Percentiles rank a stretch among this genome's conserved stretches.
Evolutionary conservation across 92 coral and sea anemone genomes (phyloP).

Genomic region (Porites evermanni): DNA sequence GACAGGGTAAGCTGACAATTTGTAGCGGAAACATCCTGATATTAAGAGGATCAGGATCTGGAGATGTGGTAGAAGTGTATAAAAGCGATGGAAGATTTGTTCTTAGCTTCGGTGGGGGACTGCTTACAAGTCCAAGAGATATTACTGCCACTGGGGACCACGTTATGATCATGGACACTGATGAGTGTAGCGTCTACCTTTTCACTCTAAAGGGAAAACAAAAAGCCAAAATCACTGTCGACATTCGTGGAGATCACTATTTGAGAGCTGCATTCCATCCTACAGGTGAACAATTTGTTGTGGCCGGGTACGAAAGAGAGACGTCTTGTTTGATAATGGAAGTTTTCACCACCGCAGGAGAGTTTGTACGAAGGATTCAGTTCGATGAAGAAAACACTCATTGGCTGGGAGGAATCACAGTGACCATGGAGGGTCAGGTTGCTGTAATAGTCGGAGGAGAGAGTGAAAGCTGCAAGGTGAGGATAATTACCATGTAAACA

Average conservation of each 20-base stretch:
- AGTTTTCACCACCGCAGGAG: background rate
- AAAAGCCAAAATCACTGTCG: background rate
- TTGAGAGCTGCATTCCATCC: background rate
- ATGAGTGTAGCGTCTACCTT: background rate
- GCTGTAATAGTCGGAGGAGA: background rate
- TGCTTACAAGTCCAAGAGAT: background rate
- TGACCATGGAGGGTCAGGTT: background rate
- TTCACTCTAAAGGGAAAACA: background rate
- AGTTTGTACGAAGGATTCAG: background rate
- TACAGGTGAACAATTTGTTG: conserved; percentile 9
- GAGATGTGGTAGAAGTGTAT: background rate
- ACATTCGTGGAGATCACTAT: too few relatives aligned
- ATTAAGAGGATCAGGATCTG: background rate
- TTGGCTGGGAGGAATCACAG: background rate
- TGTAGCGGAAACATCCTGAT: background rate
- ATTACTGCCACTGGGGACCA: background rate
- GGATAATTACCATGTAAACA: background rate
- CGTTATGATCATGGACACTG: background rate
- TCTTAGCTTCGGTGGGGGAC: background rate
- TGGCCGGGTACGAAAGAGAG: background rate
- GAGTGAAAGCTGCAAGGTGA: background rate
- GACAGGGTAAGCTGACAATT: background rate
- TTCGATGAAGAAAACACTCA: background rate
- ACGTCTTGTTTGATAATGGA: background rate
- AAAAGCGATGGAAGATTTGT: background rate